Percentiles rank a stretch among this genome's conserved stretches.
Evolutionary conservation across 2,888 invertebrate species (phyloP).

Genomic region (Helobdella robusta): DNA sequence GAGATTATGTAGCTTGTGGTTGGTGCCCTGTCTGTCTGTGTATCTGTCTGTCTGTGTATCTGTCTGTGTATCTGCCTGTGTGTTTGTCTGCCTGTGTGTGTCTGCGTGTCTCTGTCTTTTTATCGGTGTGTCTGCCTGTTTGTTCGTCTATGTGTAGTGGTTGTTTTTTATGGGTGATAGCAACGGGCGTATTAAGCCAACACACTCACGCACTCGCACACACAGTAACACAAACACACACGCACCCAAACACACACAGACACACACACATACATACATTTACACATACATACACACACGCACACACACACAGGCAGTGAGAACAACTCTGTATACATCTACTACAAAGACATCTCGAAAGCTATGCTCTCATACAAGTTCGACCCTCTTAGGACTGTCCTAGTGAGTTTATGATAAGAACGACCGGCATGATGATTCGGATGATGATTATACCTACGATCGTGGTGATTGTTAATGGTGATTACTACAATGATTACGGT

Average conservation of each 20-base stretch:
- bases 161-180: background rate
- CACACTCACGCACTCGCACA: background rate
- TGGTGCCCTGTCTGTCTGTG: constrained; percentile 31
- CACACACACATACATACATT: no score
- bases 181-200: background rate
- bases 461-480: no score
- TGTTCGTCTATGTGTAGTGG: background rate
- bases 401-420: constrained; percentile 53
- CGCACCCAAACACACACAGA: no score
- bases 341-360: constrained; percentile 77
- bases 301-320: constrained; percentile 59
- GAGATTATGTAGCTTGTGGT: constrained; percentile 83
- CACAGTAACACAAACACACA: no score
- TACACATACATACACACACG: background rate
- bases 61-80: background rate
- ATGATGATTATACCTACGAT: no score
- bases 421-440: no score
- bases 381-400: constrained; percentile 67
- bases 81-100: background rate
- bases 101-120: background rate
- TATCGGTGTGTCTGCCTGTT: background rate
- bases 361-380: constrained; percentile 78
- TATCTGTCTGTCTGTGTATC: background rate
- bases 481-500: no score
- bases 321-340: constrained; percentile 82